Evolutionary conservation across 2,888 invertebrate species (phyloP).

Genomic region (Melieria picta): DNA sequence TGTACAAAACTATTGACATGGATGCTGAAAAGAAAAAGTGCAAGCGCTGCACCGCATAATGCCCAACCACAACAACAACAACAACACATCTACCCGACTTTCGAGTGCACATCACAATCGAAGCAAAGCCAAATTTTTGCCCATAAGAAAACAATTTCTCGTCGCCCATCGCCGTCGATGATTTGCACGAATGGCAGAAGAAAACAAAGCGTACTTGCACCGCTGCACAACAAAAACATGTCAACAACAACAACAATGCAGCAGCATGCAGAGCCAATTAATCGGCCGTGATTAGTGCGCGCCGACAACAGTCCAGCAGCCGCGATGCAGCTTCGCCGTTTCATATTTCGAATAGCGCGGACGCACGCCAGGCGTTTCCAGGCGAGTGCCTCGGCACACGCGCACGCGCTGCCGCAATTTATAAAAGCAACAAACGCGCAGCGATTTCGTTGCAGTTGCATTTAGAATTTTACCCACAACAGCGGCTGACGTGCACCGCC

Average conservation of each 20-base stretch:
- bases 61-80: no score
- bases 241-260: slow-evolving; percentile 49
- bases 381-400: slow-evolving; percentile 50
- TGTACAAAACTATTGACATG: no score
- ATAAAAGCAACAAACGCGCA: slow-evolving; percentile 59
- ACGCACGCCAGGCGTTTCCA: slow-evolving; percentile 62
- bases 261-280: slow-evolving; percentile 42
- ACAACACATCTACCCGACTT: no score
- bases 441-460: slow-evolving; percentile 60
- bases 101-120: no score
- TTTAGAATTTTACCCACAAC: slow-evolving; percentile 39
- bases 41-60: no score
- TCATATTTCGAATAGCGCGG: slow-evolving; percentile 34
- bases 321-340: slow-evolving; percentile 10
- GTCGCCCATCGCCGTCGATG: no score
- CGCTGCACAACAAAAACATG: slow-evolving; percentile 61
- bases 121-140: no score
- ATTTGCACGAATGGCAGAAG: slow-evolving; percentile 1
- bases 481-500: neutral
- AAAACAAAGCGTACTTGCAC: slow-evolving; percentile 45
- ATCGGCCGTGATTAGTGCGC: slow-evolving; percentile 42
- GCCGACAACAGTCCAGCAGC: slow-evolving; percentile 3
- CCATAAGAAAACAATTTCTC: no score
- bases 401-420: slow-evolving; percentile 49
- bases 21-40: no score